Evolutionary conservation across 2,888 invertebrate genomes (phyloP).

Genomic region (Pomacea canaliculata): DNA sequence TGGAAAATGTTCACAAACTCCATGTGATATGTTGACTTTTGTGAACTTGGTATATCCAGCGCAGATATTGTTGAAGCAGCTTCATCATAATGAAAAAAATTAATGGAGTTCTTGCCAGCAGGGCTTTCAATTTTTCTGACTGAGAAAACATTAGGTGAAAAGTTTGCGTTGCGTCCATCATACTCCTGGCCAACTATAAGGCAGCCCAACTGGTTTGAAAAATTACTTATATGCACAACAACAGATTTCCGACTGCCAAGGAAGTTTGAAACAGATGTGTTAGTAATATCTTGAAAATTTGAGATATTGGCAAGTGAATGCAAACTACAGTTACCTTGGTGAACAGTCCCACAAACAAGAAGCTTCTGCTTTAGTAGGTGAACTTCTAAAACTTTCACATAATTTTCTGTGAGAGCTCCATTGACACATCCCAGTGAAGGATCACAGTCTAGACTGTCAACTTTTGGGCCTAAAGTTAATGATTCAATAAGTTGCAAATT

Average conservation of each 20-base stretch:
- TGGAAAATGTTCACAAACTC: constrained; percentile 61
- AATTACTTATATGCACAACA: constrained; percentile 7
- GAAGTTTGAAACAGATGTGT: constrained; percentile 9
- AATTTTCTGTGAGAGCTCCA: constrained; percentile 32
- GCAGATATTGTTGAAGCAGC: constrained; percentile 18
- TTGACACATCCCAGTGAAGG: constrained; percentile 17
- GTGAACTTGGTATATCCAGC: constrained; percentile 14
- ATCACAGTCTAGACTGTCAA: constrained; percentile 27
- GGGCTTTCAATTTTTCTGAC: constrained; percentile 24
- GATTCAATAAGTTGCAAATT: constrained; percentile 23
- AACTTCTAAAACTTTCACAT: constrained; percentile 42
- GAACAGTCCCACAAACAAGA: constrained; percentile 45
- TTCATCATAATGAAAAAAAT: constrained; percentile 7
- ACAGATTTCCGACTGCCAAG: constrained; percentile 33
- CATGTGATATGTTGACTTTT: constrained; percentile 37
- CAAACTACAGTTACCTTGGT: constrained; percentile 44
- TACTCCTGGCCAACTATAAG: constrained; percentile 43
- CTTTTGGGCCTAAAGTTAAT: constrained; percentile 23
- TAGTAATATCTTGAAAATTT: constrained; percentile 16
- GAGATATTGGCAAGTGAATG: constrained; percentile 35
- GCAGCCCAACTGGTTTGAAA: no score
- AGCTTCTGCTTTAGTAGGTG: constrained; percentile 32
- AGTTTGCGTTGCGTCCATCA: constrained; percentile 34
- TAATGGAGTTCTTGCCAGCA: constrained; percentile 8
- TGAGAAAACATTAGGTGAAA: constrained; percentile 39